A percentile compares a stretch with the other conserved stretches of the same genome.
Conservation (phyloP, 2,113 vertebrate species). For the Gnathonemus longibarbis region DNA sequence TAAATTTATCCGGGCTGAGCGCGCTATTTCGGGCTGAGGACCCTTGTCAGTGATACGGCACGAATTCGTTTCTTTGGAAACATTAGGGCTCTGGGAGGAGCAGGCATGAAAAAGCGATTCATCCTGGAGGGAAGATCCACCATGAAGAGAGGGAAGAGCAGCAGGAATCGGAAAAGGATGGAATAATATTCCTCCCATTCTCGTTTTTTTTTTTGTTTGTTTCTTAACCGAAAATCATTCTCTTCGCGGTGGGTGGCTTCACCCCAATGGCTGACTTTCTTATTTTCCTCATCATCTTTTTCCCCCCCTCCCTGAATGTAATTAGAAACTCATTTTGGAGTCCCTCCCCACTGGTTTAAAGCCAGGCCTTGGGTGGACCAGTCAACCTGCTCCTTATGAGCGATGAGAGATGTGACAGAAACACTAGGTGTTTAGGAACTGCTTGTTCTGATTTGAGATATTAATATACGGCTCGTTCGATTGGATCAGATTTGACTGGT, state of each 20-base stretch:
- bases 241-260: background rate
- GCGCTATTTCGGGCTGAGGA: conserved; percentile 23
- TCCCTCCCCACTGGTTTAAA: background rate
- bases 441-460: background rate
- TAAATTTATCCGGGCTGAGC: conserved; percentile 23
- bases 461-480: background rate
- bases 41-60: conserved; percentile 20
- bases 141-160: background rate
- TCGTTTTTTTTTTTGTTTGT: background rate
- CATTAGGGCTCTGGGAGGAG: conserved; percentile 8
- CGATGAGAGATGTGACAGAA: background rate
- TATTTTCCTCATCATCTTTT: conserved; percentile 11
- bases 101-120: conserved; percentile 14
- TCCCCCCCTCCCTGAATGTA: background rate
- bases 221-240: background rate
- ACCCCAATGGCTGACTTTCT: background rate
- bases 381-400: background rate
- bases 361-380: background rate
- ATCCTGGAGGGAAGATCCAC: conserved; percentile 3
- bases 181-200: background rate
- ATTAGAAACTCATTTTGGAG: background rate
- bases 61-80: conserved; percentile 16
- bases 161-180: background rate
- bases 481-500: background rate
- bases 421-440: background rate